These are phyloP conservation scores for Oreocharis arfaki DNA, from an alignment of 2,113 vertebrate species.

Conservation along the genomic window DNA sequence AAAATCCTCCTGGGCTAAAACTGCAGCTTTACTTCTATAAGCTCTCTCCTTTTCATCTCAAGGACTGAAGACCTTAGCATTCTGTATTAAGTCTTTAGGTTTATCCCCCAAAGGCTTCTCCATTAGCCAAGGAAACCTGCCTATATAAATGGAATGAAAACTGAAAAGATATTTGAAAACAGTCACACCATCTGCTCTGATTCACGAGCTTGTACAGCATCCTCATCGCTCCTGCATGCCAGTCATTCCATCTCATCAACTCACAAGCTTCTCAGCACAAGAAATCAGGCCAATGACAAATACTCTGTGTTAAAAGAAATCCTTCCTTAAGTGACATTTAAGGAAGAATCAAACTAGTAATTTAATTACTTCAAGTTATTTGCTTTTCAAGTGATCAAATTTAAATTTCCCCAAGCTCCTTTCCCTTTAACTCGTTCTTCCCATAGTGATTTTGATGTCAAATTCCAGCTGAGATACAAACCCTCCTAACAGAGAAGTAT, in stretches of 20 bases:
- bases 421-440: neutral
- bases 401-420: neutral
- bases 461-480: conserved; percentile 32
- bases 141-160: neutral
- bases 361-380: neutral
- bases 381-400: neutral
- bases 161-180: conserved; percentile 5
- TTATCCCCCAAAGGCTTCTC: neutral
- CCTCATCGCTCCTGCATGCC: neutral
- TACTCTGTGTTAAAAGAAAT: neutral
- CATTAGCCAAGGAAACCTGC: conserved; percentile 15
- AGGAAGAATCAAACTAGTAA: neutral
- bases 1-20: conserved; percentile 23
- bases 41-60: conserved; percentile 4
- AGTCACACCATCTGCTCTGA: conserved; percentile 54
- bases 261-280: neutral
- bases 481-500: neutral
- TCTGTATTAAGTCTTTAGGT: neutral
- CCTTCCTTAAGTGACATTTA: conserved; percentile 4
- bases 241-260: conserved; percentile 30
- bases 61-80: neutral
- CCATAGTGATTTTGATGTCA: neutral
- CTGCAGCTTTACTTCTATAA: conserved; percentile 5
- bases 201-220: conserved; percentile 18
- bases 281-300: conserved; percentile 20